Base-by-base conservation (phyloP, 1,140 invertebrate genomes). In the Pinna nobilis region DNA sequence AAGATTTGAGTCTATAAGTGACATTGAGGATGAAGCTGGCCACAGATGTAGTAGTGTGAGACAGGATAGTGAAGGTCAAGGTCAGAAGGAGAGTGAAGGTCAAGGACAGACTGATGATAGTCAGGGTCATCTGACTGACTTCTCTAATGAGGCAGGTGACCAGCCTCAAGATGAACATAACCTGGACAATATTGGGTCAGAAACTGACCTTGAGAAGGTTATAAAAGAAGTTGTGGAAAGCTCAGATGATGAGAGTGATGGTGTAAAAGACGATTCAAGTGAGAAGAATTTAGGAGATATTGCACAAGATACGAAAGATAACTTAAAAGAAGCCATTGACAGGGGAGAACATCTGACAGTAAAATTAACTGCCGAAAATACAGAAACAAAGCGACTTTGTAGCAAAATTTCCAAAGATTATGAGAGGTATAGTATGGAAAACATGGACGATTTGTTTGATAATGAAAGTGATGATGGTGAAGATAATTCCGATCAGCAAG, bases 401-500 rank as follows among this genome's bases (percentile, higher is more conserved):
- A 68, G 60, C 28, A 76, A 82, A 68, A 37, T 83, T 20, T 78
- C 79, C 18, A 49, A 79, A 37, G 81, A 85, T 37, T 82, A 81
- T 71, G 81, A 82, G 59, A 77, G 65, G 18, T 84, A 85, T 57
- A 81, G 76, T 47, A 67, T 74, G 39, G 82, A 83, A 53, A 77
- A 83, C 49, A 81, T 83, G 75, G 83, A 84, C 77, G 80, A 84
- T 60, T 64, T 84, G 18, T 83, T 83, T 77, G 82, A 86, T 59
- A 78, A 79, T 68, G 72, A 77, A 39, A 74, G 78, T 69, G 79
- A 76, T 64, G 74, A 79, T 50, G 73, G 73, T 61, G 74, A 70
- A 32, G 69, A 73, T 61, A 61, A 63, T 32, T 69, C 71, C 18
- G 60, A 65, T 20, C 25, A 37, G 9, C 39, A 63, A 50, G 32